Base-by-base conservation (phyloP, 2,797 vertebrate genomes). In the Crossoptilon crossoptilon region DNA sequence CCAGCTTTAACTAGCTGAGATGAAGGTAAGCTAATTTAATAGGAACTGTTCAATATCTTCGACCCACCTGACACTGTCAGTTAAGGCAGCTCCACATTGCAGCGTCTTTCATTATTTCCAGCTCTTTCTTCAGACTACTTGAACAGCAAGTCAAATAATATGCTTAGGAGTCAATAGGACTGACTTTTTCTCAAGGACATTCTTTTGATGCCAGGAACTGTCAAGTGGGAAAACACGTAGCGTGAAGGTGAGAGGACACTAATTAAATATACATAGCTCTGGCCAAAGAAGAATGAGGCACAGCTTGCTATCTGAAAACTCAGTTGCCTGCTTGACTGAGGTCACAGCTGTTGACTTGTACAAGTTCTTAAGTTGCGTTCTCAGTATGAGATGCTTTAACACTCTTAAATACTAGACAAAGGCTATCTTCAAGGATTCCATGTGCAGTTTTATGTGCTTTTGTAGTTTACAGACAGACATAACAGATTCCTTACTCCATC, bases 171-270 rank as follows among this genome's bases (percentile, higher is more conserved):
- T 98, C 98, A 99, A 98, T 97, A 98, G 97, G 98, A 97, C 97
- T 97, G 97, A 98, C 98, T 98, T 98, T 98, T 98, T 97, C 97
- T 98, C 98, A 99, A 99, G 99, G 99, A 98, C 98, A 98, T 98
- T 98, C 98, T 98, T 98, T 98, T 98, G 97, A 98, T 99, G 98
- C 98, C 99, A 99, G 98, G 98, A 99, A 98, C 98, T 98, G 98
- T 99, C 99, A 99, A 98, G 97, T 98, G 97, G 97, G 98, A 98
- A 98, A 98, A 98, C 98, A 98, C 97, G 95, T 97, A 98, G 98
- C 96, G 97, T 98, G 98, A 98, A 98, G 98, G 98, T 99, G 98
- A 99, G 98, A 99, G 98, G 98, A 99, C 98, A 98, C 98, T 99
- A 99, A 99, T 99, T 99, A 99, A 98, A 99, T 98, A 97, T 98